A percentile compares a stretch with the other conserved stretches of the same genome.
phyloP scores from a whole-genome alignment of 2,888 invertebrate species.

The Pomacea canaliculata region DNA sequence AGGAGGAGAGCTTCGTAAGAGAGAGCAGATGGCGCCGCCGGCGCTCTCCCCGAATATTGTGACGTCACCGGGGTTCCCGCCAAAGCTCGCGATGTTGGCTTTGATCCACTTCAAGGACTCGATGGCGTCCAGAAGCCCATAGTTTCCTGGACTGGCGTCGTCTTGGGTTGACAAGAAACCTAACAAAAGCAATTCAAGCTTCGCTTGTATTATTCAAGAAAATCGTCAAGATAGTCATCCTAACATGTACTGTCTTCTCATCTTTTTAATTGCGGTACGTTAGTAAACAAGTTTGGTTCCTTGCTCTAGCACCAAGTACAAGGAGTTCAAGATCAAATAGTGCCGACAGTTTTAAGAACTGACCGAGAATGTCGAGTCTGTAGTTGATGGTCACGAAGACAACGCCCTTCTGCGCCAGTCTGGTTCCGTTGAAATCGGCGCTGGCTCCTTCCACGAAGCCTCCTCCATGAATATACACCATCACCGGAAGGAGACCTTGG shows the following conservation, averaged over 20 bases:
- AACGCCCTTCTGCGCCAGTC: constrained; percentile 71
- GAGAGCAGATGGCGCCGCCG: constrained; percentile 8
- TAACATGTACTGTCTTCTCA: too few species aligned
- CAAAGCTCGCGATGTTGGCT: constrained; percentile 13
- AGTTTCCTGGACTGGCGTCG: constrained; percentile 14
- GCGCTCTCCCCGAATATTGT: constrained; percentile 29
- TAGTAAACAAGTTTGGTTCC: too few species aligned
- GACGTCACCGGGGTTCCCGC: constrained; percentile 21
- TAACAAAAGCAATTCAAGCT: not conserved
- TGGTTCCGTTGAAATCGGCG: not conserved
- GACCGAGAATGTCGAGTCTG: constrained; percentile 72
- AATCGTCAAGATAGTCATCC: too few species aligned
- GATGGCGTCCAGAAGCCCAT: constrained; percentile 19
- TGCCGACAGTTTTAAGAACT: constrained; percentile 9
- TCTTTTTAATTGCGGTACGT: too few species aligned
- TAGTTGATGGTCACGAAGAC: constrained; percentile 74
- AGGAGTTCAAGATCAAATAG: too few species aligned
- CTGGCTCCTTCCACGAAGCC: constrained; percentile 2
- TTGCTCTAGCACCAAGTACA: too few species aligned
- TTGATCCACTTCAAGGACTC: constrained; percentile 20
- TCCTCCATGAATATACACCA: constrained; percentile 19
- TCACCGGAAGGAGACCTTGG: constrained; percentile 4
- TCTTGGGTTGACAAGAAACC: constrained; percentile 22
- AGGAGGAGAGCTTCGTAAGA: constrained; percentile 6
- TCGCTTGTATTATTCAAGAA: too few species aligned